Percentiles rank a stretch among this genome's conserved stretches.
Evolutionary conservation across 2,888 invertebrate species (phyloP).

Genomic region (Drosophila pegasa): DNA sequence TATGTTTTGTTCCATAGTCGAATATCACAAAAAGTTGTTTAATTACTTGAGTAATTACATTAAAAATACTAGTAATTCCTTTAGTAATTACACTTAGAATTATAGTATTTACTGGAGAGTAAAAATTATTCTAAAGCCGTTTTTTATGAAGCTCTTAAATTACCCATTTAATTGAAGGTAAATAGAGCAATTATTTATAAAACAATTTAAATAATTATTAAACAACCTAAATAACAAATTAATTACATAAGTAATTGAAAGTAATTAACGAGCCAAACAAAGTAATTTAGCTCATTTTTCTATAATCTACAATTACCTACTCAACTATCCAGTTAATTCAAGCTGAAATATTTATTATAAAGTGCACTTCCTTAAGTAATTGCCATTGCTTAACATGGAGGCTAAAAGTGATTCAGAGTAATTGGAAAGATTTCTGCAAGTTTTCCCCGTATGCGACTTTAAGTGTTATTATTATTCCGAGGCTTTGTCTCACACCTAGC

Average conservation of each 20-base stretch:
- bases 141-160: not conserved
- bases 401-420: not conserved
- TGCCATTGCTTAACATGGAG: not conserved
- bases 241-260: not conserved
- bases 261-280: not conserved
- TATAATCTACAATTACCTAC: not conserved
- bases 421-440: not conserved
- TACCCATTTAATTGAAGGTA: not conserved
- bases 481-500: slow-evolving; percentile 18
- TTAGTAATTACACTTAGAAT: no score
- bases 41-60: not conserved
- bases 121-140: not conserved
- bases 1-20: no score
- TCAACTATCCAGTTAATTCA: not conserved
- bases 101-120: no score
- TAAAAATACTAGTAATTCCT: not conserved
- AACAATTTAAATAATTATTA: no score
- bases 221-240: no score
- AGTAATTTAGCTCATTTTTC: not conserved
- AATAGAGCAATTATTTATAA: not conserved
- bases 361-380: not conserved
- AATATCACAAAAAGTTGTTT: no score
- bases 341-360: not conserved
- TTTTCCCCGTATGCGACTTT: not conserved
- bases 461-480: not conserved